phyloP scores from a whole-genome alignment of 2,113 vertebrate species.

The Mesembrinibis cayennensis region DNA sequence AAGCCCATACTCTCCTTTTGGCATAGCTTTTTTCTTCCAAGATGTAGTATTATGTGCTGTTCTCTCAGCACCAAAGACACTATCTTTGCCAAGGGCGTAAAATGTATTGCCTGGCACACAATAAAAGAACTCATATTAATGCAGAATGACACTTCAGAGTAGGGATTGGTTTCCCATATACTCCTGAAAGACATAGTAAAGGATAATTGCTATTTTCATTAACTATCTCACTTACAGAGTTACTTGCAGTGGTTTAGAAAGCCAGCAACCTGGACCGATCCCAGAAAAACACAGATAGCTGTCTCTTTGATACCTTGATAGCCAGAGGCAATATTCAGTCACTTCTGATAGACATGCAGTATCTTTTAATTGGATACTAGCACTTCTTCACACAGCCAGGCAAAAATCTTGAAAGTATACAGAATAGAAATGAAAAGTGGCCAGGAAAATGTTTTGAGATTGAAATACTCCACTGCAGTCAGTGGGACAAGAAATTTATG shows the following conservation, averaged over 20 bases:
- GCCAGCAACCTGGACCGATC: neutral
- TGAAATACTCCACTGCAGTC: neutral
- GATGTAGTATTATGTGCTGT: neutral
- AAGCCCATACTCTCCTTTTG: neutral
- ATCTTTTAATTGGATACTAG: neutral
- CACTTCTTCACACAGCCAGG: neutral
- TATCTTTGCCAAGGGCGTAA: neutral
- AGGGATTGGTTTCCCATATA: neutral
- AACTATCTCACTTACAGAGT: neutral
- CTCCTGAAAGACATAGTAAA: neutral
- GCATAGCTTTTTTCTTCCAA: neutral
- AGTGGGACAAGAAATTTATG: neutral
- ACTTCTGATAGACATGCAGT: neutral
- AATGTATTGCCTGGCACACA: neutral
- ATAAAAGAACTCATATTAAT: neutral
- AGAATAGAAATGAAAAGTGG: neutral
- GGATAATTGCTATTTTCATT: constrained; percentile 14
- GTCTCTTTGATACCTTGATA: neutral
- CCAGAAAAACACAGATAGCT: neutral
- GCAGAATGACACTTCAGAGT: neutral
- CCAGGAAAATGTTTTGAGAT: neutral
- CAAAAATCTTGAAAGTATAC: neutral
- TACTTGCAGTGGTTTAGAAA: neutral
- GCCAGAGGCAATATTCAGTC: neutral
- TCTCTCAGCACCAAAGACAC: neutral